Percentiles rank a stretch among this genome's conserved stretches.
These are phyloP conservation scores for Monodelphis domestica DNA, from an alignment of 2,797 vertebrate species.

Conservation along the genomic window DNA sequence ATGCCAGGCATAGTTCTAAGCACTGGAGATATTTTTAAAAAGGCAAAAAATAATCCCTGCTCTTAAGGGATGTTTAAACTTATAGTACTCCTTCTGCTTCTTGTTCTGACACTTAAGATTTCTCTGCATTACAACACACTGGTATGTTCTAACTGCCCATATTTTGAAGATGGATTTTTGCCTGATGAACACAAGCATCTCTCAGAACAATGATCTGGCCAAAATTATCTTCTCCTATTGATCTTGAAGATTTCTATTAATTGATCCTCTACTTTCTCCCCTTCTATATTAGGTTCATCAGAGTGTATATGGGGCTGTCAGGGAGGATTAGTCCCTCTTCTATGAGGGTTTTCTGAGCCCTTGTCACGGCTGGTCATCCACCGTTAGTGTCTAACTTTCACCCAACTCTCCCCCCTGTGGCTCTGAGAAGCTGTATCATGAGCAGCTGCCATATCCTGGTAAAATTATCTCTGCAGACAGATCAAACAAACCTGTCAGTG, in stretches of 20 bases:
- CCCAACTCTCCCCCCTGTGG: too few relatives aligned
- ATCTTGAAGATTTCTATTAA: slow-evolving; percentile 86
- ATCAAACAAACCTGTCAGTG: too few relatives aligned
- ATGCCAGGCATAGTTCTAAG: background rate
- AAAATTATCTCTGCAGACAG: too few relatives aligned
- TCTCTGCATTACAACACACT: background rate
- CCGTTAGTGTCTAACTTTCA: too few relatives aligned
- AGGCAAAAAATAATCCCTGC: background rate
- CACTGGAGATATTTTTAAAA: background rate
- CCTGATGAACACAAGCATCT: background rate
- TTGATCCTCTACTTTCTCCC: slow-evolving; percentile 91
- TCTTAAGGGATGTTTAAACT: background rate
- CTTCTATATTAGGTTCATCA: slow-evolving; percentile 77
- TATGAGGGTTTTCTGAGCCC: too few relatives aligned
- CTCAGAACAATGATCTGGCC: background rate
- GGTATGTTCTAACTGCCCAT: background rate
- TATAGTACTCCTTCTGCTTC: background rate
- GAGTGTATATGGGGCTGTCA: too few relatives aligned
- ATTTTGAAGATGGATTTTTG: background rate
- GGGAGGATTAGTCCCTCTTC: too few relatives aligned
- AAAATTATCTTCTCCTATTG: background rate
- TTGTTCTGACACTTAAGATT: background rate
- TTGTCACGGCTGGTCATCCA: too few relatives aligned
- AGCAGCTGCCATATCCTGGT: too few relatives aligned
- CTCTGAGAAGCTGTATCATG: too few relatives aligned